These are phyloP conservation scores for Austrolebias charrua DNA, from an alignment of 2,797 vertebrate genomes.

Conservation along the genomic window DNA sequence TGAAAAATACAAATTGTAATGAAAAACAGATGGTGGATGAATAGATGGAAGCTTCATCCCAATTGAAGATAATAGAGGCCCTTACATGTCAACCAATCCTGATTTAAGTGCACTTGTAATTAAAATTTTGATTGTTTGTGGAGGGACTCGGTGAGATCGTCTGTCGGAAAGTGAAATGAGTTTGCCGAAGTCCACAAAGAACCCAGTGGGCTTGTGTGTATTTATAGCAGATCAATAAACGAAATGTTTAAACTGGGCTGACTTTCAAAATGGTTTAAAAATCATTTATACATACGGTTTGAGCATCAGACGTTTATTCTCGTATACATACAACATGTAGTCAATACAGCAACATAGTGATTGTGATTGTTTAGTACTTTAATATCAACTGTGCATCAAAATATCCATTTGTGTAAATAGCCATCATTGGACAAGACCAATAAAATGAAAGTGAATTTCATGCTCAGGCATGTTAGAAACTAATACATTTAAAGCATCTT, in stretches of 20 bases:
- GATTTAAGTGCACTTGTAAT: conserved; percentile 10
- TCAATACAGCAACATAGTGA: not conserved
- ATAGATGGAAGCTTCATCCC: no score
- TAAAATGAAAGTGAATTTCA: not conserved
- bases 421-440: conserved; percentile 13
- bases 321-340: not conserved
- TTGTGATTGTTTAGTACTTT: conserved; percentile 7
- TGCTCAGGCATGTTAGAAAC: conserved; percentile 4
- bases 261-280: conserved; percentile 3
- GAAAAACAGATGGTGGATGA: no score
- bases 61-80: no score
- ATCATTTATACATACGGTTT: not conserved
- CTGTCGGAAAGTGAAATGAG: conserved; percentile 29
- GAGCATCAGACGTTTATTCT: no score
- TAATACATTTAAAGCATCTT: conserved; percentile 10
- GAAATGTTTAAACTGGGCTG: not conserved
- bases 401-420: conserved; percentile 30
- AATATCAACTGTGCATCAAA: conserved; percentile 6
- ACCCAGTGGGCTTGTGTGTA: conserved; percentile 34
- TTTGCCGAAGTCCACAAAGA: conserved; percentile 7
- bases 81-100: no score
- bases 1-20: no score
- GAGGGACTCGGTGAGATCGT: no score
- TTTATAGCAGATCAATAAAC: conserved; percentile 22
- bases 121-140: conserved; percentile 23